A percentile compares a stretch with the other conserved stretches of the same genome.
phyloP scores from a whole-genome alignment of 2,888 invertebrate genomes.

The Lymantria monacha region DNA sequence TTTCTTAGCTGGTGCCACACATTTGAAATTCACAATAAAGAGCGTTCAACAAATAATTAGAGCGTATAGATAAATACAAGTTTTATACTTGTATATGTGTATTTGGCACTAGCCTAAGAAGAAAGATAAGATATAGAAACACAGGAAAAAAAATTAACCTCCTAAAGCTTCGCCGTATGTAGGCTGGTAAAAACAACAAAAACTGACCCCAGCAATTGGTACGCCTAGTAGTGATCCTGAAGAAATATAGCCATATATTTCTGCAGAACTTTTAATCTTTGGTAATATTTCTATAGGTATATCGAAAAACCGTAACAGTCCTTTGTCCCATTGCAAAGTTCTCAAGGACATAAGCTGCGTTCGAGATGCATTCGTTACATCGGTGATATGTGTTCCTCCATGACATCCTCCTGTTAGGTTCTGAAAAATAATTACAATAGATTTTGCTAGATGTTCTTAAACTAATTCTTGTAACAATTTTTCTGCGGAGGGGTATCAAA shows the following conservation, averaged over 20 bases:
- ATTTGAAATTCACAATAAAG: neutral
- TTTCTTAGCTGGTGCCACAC: neutral
- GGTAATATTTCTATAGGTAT: slow-evolving; percentile 93
- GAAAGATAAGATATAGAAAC: slow-evolving; percentile 12
- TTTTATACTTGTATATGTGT: neutral
- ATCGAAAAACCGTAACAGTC: slow-evolving; percentile 93
- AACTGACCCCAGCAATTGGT: slow-evolving; percentile 93
- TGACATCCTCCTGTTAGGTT: slow-evolving; percentile 83
- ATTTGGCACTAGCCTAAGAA: neutral
- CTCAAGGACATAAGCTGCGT: slow-evolving; percentile 97
- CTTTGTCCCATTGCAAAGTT: slow-evolving; percentile 94
- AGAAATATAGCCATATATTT: slow-evolving; percentile 92
- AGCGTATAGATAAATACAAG: too few relatives aligned
- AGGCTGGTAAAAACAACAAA: slow-evolving; percentile 20
- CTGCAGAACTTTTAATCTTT: slow-evolving; percentile 94
- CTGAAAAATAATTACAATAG: slow-evolving; percentile 46
- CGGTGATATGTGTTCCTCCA: slow-evolving; percentile 90
- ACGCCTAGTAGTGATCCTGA: slow-evolving; percentile 89
- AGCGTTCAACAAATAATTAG: too few relatives aligned
- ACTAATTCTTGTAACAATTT: too few relatives aligned
- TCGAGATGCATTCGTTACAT: slow-evolving; percentile 98
- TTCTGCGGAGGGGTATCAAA: too few relatives aligned
- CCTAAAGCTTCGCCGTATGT: slow-evolving; percentile 19
- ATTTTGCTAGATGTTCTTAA: neutral
- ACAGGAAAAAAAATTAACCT: slow-evolving; percentile 31